phyloP scores from a whole-genome alignment of 2,113 vertebrate genomes.

The Nothoprocta perdicaria region DNA sequence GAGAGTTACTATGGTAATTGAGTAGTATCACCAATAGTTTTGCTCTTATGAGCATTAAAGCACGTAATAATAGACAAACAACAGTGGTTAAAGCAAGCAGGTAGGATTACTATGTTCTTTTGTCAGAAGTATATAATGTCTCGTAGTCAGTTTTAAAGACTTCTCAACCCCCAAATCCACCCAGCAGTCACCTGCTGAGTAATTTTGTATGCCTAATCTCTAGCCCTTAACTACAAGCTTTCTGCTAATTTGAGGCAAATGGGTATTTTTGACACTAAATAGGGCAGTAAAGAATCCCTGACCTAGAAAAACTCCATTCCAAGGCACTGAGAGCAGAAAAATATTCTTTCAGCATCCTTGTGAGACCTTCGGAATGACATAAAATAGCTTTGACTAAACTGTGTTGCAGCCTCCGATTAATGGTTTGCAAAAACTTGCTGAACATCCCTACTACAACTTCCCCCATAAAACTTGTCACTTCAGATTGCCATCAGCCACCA shows the following conservation, averaged over 20 bases:
- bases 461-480: constrained; percentile 96
- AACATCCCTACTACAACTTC: constrained; percentile 85
- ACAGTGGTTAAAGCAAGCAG: constrained; percentile 96
- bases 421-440: constrained; percentile 77
- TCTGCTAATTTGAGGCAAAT: constrained; percentile 87
- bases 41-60: constrained; percentile 90
- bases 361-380: constrained; percentile 76
- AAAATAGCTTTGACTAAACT: constrained; percentile 74
- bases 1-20: constrained; percentile 99
- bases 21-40: constrained; percentile 91
- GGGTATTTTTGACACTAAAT: constrained; percentile 85
- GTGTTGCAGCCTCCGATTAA: constrained; percentile 71
- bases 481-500: constrained; percentile 94
- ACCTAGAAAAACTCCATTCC: constrained; percentile 82
- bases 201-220: constrained; percentile 90
- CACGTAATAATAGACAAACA: constrained; percentile 91
- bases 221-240: constrained; percentile 82
- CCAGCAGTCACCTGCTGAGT: constrained; percentile 85
- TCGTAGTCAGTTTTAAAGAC: constrained; percentile 97
- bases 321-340: constrained; percentile 77
- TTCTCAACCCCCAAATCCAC: constrained; percentile 88
- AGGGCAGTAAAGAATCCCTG: constrained; percentile 81
- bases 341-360: constrained; percentile 81
- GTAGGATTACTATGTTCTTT: constrained; percentile 96
- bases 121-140: constrained; percentile 97